Evolutionary conservation across 1,140 invertebrate genomes (phyloP), one percentile per base, ranked within the genome.

Genomic region (Pseudomyrmex cubaensis): DNA sequence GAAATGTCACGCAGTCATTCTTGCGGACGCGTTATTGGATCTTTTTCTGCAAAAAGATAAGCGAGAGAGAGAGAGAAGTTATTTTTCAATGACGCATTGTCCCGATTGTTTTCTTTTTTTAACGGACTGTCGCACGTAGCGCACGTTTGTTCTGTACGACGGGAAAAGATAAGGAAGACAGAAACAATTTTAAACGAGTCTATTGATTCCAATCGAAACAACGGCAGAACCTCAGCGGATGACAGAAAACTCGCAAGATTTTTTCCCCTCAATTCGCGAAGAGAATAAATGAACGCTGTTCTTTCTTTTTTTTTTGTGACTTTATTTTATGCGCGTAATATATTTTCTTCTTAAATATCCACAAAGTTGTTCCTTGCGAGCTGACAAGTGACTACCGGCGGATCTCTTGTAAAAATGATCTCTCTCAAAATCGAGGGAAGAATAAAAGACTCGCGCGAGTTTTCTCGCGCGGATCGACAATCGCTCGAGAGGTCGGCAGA

Each of bases 1-100:
- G 44, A 61, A 73, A 69, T 52, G 54, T 22, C 77, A 72, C 35
- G 54, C 54, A 66, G 46, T 80, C 66, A 54, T 67, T 66, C n/a
- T 67, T 77, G 22, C 48, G 74, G 62, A 50, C 67, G 20, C 52
- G 35, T 73, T 80, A 57, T 59, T 80, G 59, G 76, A 44, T 80
- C 20, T 73, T 72, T 72, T 80, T 80, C 35, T 48, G 56, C 20
- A 50, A 50, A 61, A 50, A 20, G 12, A 73, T 35, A 35, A 35
- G 25, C 2, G 25, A 25, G 3, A 25, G 25, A 25, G 25, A 72
- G 22, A 5, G 46, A 77, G 44, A 35, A 46, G 15, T 73, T 44
- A 73, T 73, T 80, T 72, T 61, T 80, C 77, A 73, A 67, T 25
- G 20, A 48, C 25, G 48, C 22, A 66, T 66, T 77, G 48, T 44